phyloP scores from a whole-genome alignment of 1,140 invertebrate genomes.

The Saccostrea echinata region DNA sequence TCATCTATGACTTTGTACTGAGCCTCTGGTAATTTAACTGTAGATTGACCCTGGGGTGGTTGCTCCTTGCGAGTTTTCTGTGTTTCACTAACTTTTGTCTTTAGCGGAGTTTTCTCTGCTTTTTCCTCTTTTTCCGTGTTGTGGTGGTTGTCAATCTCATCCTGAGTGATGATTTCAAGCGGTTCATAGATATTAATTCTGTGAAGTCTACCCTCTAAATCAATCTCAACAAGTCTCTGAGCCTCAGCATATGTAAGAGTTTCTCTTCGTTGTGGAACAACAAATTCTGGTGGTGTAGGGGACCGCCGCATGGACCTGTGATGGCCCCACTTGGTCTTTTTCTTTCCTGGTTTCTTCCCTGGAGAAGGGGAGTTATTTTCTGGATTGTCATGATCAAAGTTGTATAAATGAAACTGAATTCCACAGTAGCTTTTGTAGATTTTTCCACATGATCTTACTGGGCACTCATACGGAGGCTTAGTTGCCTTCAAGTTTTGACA shows the following conservation, averaged over 20 bases:
- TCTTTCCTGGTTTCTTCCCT: constrained; percentile 66
- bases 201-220: constrained; percentile 86
- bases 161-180: constrained; percentile 79
- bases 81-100: constrained; percentile 68
- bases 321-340: constrained; percentile 69
- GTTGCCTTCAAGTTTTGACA: constrained; percentile 89
- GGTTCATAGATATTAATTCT: constrained; percentile 81
- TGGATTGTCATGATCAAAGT: constrained; percentile 88
- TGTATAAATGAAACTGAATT: constrained; percentile 91
- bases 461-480: constrained; percentile 92
- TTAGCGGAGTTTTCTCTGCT: constrained; percentile 73
- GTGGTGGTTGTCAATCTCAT: constrained; percentile 78
- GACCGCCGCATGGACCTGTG: constrained; percentile 75
- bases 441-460: constrained; percentile 90
- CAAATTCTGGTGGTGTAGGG: constrained; percentile 78
- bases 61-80: constrained; percentile 74
- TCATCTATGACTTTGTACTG: constrained; percentile 89
- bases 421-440: constrained; percentile 92
- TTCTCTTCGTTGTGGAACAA: constrained; percentile 73
- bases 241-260: constrained; percentile 88
- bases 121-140: constrained; percentile 79
- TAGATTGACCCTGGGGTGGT: constrained; percentile 59
- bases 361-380: constrained; percentile 72
- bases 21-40: constrained; percentile 87
- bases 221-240: constrained; percentile 91